A percentile compares a stretch with the other conserved stretches of the same genome.
Conservation (phyloP, 2,113 vertebrate genomes). For the Serilophus lunatus region DNA sequence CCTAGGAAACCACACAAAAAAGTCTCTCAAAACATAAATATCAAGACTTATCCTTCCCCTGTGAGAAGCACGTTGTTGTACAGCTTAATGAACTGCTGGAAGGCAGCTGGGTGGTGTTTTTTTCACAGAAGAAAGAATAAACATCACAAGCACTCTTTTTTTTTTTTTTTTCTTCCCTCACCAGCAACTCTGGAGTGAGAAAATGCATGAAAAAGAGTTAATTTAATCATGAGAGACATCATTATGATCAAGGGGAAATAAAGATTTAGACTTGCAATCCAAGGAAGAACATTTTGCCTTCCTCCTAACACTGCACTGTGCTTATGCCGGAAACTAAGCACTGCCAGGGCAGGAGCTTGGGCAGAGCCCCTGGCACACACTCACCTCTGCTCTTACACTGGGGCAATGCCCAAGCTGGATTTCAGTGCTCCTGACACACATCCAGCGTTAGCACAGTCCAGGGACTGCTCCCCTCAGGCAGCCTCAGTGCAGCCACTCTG, state of each 20-base stretch:
- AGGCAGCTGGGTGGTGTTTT: not conserved
- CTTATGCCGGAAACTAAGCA: not conserved
- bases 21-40: not conserved
- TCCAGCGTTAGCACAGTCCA: not conserved
- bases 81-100: not conserved
- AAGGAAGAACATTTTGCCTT: not conserved
- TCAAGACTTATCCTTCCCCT: not conserved
- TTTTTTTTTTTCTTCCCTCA: no score
- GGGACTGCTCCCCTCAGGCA: not conserved
- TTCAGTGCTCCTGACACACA: not conserved
- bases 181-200: not conserved
- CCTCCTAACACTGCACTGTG: not conserved
- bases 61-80: not conserved
- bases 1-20: not conserved
- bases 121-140: not conserved
- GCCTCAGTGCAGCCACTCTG: not conserved
- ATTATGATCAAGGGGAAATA: not conserved
- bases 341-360: not conserved
- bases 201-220: not conserved
- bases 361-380: not conserved
- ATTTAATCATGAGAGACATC: not conserved
- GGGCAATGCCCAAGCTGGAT: not conserved
- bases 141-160: not conserved
- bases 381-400: not conserved
- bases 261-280: not conserved